Evolutionary conservation across 2,888 invertebrate species (phyloP), one percentile per base, ranked within the genome.

Genomic region (Diaphora mendica): DNA sequence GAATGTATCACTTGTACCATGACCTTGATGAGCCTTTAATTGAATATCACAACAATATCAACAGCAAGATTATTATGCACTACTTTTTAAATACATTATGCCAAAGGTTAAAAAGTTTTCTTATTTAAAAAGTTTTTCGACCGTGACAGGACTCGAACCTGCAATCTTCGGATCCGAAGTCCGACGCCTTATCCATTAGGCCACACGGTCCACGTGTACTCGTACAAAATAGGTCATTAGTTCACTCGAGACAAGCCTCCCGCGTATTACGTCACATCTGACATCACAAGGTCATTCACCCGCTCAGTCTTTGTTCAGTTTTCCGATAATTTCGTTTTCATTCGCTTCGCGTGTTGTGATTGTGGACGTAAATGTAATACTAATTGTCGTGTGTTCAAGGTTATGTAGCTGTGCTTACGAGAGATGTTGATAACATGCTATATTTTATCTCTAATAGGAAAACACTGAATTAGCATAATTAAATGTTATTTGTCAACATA

Each of bases 121-220:
- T 33, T 33, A 33, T 3, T 33, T 3, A 33, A 33, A 76, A 74
- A 71, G 70, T n/a, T 0, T 51, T 68, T 79, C 92, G 92, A 92
- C 92, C 92, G 92, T 92, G 92, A 93, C 96, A 96, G 96, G 96
- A 96, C 96, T 96, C 96, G 96, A 96, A 96, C 96, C 96, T 96
- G 96, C 96, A 96, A 96, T 96, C 96, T 96, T 96, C 96, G 96
- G 96, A 96, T 96, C 96, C 96, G 96, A 97, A 97, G 96, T 96
- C 96, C 96, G 96, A 96, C 96, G 96, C 96, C 96, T 96, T 96
- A 96, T 96, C 96, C 96, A 96, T 96, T 96, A 96, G 96, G 96
- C 96, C 96, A 96, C 96, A 96, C 96, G 96, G 96, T 96, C 96
- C 39, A 23, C 89, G 69, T 8, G 0, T 0, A 0, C 0, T 0